Percentiles rank a stretch among this genome's conserved stretches.
These are phyloP conservation scores for Drosophila mayri DNA, from an alignment of 1,140 invertebrate genomes.

Conservation along the genomic window DNA sequence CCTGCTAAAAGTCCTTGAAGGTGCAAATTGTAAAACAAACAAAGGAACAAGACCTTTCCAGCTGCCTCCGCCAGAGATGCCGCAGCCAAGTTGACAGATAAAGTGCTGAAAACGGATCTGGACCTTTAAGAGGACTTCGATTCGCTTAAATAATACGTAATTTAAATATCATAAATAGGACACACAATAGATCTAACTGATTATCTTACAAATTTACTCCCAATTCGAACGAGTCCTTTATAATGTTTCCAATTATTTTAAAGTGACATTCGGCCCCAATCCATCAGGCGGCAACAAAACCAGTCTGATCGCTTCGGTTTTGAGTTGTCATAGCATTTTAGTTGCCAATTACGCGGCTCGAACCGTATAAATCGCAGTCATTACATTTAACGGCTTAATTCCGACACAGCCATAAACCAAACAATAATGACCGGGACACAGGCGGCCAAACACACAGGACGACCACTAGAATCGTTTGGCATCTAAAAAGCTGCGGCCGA, in stretches of 20 bases:
- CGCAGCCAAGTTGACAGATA: slow-evolving; percentile 30
- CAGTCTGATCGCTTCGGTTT: slow-evolving; percentile 37
- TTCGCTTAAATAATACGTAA: background rate
- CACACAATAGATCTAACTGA: background rate
- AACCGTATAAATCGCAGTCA: slow-evolving; percentile 65
- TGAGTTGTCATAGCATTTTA: slow-evolving; percentile 54
- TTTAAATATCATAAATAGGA: background rate
- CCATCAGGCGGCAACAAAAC: slow-evolving; percentile 25
- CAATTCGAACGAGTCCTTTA: background rate
- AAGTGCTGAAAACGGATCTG: slow-evolving; percentile 2
- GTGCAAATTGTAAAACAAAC: slow-evolving; percentile 57
- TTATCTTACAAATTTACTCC: background rate
- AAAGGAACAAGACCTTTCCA: slow-evolving; percentile 31
- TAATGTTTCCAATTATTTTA: slow-evolving; percentile 23
- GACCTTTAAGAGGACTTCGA: background rate
- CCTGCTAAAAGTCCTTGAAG: slow-evolving; percentile 56
- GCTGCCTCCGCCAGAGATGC: slow-evolving; percentile 20
- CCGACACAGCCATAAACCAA: slow-evolving; percentile 40
- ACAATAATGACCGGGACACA: slow-evolving; percentile 31
- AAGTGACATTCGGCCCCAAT: slow-evolving; percentile 2
- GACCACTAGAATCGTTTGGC: slow-evolving; percentile 49
- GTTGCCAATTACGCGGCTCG: slow-evolving; percentile 62
- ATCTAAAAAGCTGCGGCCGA: slow-evolving; percentile 56
- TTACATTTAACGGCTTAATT: slow-evolving; percentile 76
- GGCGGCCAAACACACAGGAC: slow-evolving; percentile 25